Evolutionary conservation across 2,888 invertebrate species (phyloP), one percentile per base, ranked within the genome.

Genomic region (Incurvaria masculella): DNA sequence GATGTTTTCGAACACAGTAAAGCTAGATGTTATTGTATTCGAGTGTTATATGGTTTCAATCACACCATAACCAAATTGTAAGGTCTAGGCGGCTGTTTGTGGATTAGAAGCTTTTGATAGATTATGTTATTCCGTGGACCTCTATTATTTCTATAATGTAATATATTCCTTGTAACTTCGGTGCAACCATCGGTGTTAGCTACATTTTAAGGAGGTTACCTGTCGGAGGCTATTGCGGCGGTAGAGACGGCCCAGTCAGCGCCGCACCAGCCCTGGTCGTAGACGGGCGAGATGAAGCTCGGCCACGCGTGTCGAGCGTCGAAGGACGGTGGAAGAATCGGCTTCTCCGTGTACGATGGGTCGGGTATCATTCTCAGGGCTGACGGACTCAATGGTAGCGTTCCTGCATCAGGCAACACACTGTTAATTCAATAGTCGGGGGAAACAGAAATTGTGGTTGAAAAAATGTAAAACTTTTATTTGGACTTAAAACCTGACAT

Each of bases 221-320:
- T 83, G 68, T 91, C 91, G 45, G 89, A 88, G 47, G 88, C 88
- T 38, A 93, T 87, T 14, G 86, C 84, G 11, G 89, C 87, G 0
- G 95, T 89, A 1, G 94, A 89, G 21, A 97, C 82, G 1, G 94
- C 96, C 97, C 97, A 97, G 2, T 95, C 96, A 0, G 95, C 85
- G 1, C 91, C 96, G 63, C 97, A 89, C 85, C 85, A 85, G 52
- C 84, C 85, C 68, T 90, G 90, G 68, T 90, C 88, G 4, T 81
- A 76, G 4, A 90, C 69, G 0, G 81, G 83, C 0, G 88, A 84
- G 45, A 96, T 87, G 57, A 81, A 82, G 2, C 79, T 75, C 0
- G 84, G 84, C 96, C 96, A 97, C 45, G 82, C 81, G 1, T 72
- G 64, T 14, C 90, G 74, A 0, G 93, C 80, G 64, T 97, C 94